Evolutionary conservation across 2,888 invertebrate species (phyloP).

Genomic region (Drosophila paramelanica): DNA sequence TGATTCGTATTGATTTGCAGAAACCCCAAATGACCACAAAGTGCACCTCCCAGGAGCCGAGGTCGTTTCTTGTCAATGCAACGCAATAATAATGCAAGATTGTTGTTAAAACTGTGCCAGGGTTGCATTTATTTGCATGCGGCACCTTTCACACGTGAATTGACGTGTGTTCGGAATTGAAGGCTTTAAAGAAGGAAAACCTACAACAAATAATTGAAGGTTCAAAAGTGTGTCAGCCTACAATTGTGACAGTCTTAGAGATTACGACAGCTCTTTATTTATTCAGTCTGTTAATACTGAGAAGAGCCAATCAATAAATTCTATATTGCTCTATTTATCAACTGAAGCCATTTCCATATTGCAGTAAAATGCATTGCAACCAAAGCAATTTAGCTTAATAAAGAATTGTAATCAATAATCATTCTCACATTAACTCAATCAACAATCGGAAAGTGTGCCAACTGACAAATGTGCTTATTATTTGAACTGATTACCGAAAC

Average conservation of each 20-base stretch:
- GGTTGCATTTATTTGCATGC: slow-evolving; percentile 16
- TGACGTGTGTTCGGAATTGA: not conserved
- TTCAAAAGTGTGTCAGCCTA: slow-evolving; percentile 19
- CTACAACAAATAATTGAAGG: slow-evolving; percentile 3
- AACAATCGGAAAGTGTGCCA: slow-evolving; percentile 8
- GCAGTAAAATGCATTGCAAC: slow-evolving; percentile 1
- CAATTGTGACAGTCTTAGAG: slow-evolving; percentile 10
- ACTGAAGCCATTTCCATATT: slow-evolving; percentile 13
- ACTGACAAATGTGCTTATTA: not conserved
- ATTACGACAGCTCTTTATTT: slow-evolving; percentile 15
- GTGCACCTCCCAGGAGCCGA: not conserved
- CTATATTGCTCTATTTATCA: slow-evolving; percentile 16
- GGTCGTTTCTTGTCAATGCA: slow-evolving; percentile 20
- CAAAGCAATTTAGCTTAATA: slow-evolving; percentile 1
- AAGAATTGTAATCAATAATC: slow-evolving; percentile 11
- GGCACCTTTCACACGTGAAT: not conserved
- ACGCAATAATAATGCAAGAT: slow-evolving; percentile 11
- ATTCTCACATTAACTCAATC: slow-evolving; percentile 8
- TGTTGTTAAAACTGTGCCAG: slow-evolving; percentile 30
- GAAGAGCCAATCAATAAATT: slow-evolving; percentile 13
- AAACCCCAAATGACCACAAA: slow-evolving; percentile 4
- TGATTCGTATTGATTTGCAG: slow-evolving; percentile 43
- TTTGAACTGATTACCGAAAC: slow-evolving; percentile 8
- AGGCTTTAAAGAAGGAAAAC: not conserved
- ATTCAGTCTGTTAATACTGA: not conserved